Conservation (phyloP, 1,140 invertebrate genomes). For the Cotesia glomerata region DNA sequence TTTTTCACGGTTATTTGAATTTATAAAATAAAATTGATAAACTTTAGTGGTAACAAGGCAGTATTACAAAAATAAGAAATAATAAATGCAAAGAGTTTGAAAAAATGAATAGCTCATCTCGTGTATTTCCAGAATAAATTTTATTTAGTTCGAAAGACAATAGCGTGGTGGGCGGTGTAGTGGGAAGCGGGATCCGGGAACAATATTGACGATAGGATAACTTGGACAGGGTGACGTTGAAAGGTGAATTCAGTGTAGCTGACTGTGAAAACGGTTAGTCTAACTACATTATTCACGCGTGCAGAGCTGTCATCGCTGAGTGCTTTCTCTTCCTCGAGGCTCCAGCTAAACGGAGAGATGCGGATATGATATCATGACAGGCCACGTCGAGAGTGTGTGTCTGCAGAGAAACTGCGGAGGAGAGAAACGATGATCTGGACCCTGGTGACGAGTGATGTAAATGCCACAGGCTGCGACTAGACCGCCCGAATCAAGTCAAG, state of each 20-base stretch:
- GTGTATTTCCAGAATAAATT: too few relatives aligned
- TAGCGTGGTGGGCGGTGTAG: too few relatives aligned
- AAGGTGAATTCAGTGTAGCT: background rate
- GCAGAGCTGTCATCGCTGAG: background rate
- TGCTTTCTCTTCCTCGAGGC: background rate
- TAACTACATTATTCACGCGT: background rate
- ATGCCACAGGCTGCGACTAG: background rate
- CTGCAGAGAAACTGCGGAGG: background rate
- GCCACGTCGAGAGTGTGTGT: background rate
- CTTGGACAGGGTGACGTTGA: background rate
- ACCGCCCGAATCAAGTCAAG: background rate
- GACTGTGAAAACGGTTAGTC: conserved; percentile 5
- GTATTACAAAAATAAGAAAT: too few relatives aligned
- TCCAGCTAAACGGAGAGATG: background rate
- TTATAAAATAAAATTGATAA: too few relatives aligned
- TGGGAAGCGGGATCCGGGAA: too few relatives aligned
- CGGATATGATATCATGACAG: conserved; percentile 13
- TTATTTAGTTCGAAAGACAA: too few relatives aligned
- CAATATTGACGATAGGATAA: background rate
- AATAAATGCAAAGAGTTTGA: too few relatives aligned
- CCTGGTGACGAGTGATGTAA: background rate
- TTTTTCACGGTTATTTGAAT: too few relatives aligned
- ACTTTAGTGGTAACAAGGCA: too few relatives aligned
- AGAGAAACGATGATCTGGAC: background rate
- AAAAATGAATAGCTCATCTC: too few relatives aligned